phyloP scores from a whole-genome alignment of 2,888 invertebrate genomes.

The Sinodicranocentrus sp. region DNA sequence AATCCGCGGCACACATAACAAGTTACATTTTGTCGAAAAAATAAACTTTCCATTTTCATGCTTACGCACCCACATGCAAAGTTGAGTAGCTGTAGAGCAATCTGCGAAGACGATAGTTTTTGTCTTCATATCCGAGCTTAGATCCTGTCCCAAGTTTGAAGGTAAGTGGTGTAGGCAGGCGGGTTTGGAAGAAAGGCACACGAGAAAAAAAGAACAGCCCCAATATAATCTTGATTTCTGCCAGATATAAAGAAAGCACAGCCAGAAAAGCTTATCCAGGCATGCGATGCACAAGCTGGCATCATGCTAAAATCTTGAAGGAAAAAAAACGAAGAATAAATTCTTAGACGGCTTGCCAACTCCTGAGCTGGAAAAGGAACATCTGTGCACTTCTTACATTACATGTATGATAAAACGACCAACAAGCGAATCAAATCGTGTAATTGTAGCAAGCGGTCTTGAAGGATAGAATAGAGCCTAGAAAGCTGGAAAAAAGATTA shows the following conservation, averaged over 20 bases:
- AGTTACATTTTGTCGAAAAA: too few relatives aligned
- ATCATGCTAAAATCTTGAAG: neutral
- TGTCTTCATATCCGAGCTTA: too few relatives aligned
- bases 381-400: neutral
- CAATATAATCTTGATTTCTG: neutral
- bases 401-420: constrained; percentile 8
- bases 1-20: too few relatives aligned
- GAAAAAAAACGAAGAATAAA: constrained; percentile 5
- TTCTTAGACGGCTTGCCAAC: neutral
- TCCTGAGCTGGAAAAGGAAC: constrained; percentile 1
- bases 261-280: constrained; percentile 12
- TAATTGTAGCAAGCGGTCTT: neutral
- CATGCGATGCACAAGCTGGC: constrained; percentile 18
- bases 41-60: too few relatives aligned
- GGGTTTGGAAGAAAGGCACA: neutral
- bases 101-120: too few relatives aligned
- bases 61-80: too few relatives aligned
- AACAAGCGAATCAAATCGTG: constrained; percentile 10
- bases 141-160: neutral
- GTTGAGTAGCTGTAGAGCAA: too few relatives aligned
- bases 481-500: too few relatives aligned
- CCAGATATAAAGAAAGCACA: constrained; percentile 1
- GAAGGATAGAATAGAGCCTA: neutral
- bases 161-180: constrained; percentile 9
- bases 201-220: neutral